These are phyloP conservation scores for Austrofundulus limnaeus DNA, from an alignment of 2,113 vertebrate species.

Conservation along the genomic window DNA sequence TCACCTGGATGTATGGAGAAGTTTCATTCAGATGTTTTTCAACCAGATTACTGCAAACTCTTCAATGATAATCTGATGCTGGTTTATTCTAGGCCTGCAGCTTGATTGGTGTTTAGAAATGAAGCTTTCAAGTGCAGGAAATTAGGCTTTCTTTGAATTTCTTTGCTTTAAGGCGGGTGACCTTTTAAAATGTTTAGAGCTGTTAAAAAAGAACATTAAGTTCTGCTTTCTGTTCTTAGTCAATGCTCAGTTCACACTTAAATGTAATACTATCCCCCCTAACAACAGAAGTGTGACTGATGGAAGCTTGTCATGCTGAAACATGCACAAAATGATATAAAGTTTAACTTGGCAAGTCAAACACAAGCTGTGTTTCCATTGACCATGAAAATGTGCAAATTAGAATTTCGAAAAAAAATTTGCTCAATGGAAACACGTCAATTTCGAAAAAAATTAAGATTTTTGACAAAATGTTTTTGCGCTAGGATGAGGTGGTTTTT, in stretches of 20 bases:
- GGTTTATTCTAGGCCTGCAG: too few relatives aligned
- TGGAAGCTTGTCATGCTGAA: background rate
- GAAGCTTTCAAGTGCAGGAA: background rate
- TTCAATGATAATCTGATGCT: background rate
- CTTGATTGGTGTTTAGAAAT: too few relatives aligned
- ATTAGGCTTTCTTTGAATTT: background rate
- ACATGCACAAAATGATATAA: too few relatives aligned
- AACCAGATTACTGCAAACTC: background rate
- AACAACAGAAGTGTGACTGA: slow-evolving; percentile 3
- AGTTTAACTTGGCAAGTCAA: too few relatives aligned
- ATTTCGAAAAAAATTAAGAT: too few relatives aligned
- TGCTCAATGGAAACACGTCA: too few relatives aligned
- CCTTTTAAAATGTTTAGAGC: background rate
- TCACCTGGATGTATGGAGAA: slow-evolving; percentile 63
- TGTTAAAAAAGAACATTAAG: slow-evolving; percentile 2
- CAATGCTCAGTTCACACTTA: background rate
- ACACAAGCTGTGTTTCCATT: too few relatives aligned
- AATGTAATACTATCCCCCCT: background rate
- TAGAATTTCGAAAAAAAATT: too few relatives aligned
- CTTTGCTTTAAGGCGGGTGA: background rate
- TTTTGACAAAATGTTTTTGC: too few relatives aligned
- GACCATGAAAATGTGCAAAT: too few relatives aligned
- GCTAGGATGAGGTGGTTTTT: too few relatives aligned
- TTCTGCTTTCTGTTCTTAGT: slow-evolving; percentile 45
- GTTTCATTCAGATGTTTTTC: background rate